phyloP scores from a whole-genome alignment of 2,888 invertebrate genomes.

The Endotricha flammealis region DNA sequence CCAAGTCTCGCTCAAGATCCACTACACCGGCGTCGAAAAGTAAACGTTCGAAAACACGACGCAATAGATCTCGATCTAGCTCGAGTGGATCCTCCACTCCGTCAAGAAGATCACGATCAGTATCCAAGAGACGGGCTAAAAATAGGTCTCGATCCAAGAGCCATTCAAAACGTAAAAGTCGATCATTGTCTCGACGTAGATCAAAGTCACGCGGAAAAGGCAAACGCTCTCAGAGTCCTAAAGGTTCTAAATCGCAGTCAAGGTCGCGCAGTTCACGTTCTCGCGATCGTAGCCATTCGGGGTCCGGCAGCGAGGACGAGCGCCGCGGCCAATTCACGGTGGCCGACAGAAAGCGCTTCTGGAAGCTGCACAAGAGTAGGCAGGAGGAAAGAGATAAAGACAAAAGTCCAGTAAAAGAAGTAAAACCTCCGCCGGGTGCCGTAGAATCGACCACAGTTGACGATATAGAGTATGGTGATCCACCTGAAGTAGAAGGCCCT shows the following conservation, averaged over 20 bases:
- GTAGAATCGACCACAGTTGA: slow-evolving; percentile 49
- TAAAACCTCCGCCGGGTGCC: slow-evolving; percentile 63
- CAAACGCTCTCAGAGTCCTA: slow-evolving; percentile 30
- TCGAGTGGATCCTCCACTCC: slow-evolving; percentile 41
- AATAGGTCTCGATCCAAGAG: slow-evolving; percentile 43
- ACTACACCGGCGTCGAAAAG: slow-evolving; percentile 35
- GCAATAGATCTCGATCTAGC: slow-evolving; percentile 26
- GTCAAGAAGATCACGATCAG: slow-evolving; percentile 34
- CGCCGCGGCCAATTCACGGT: slow-evolving; percentile 70
- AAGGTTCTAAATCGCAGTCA: slow-evolving; percentile 36
- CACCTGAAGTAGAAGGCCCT: slow-evolving; percentile 67
- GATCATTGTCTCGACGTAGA: slow-evolving; percentile 33
- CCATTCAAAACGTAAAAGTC: slow-evolving; percentile 35
- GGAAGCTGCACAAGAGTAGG: slow-evolving; percentile 58
- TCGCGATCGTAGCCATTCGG: slow-evolving; percentile 39
- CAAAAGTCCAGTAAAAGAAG: slow-evolving; percentile 52
- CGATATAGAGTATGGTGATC: slow-evolving; percentile 63
- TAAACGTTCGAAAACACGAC: slow-evolving; percentile 29
- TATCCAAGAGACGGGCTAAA: slow-evolving; percentile 36
- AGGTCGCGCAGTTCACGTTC: slow-evolving; percentile 39
- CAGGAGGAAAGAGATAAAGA: slow-evolving; percentile 44
- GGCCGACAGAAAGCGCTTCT: slow-evolving; percentile 64
- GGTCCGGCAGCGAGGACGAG: slow-evolving; percentile 56
- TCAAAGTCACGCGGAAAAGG: slow-evolving; percentile 39
- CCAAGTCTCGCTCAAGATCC: slow-evolving; percentile 46